These are phyloP conservation scores for Sisyra nigra DNA, from an alignment of 2,888 invertebrate genomes.

Conservation along the genomic window DNA sequence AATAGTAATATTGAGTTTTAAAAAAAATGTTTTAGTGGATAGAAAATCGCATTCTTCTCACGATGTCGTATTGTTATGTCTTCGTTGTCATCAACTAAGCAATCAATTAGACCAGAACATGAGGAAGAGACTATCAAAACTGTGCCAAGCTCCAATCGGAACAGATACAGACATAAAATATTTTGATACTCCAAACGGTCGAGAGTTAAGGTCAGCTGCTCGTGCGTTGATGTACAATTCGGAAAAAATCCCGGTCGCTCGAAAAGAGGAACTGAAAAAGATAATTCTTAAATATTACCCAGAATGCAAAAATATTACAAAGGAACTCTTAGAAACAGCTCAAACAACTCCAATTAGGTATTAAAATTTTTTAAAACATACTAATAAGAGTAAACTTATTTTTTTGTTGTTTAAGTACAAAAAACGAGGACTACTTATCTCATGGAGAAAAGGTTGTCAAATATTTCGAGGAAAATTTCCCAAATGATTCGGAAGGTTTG, in stretches of 20 bases:
- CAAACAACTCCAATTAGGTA: constrained; percentile 11
- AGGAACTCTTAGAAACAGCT: constrained; percentile 34
- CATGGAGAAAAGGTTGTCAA: constrained; percentile 44
- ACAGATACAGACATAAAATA: neutral
- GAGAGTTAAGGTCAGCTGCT: constrained; percentile 40
- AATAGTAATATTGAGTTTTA: neutral
- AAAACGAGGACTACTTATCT: constrained; percentile 31
- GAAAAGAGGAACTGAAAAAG: constrained; percentile 31
- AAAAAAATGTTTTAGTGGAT: constrained; percentile 28
- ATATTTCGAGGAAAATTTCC: constrained; percentile 29
- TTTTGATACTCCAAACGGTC: constrained; percentile 14
- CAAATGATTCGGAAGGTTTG: constrained; percentile 33
- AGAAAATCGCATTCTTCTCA: constrained; percentile 72
- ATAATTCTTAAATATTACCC: constrained; percentile 34
- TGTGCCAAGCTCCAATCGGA: constrained; percentile 49
- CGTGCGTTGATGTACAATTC: constrained; percentile 33
- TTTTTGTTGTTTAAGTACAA: constrained; percentile 22
- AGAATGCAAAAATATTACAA: constrained; percentile 25
- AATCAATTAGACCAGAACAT: constrained; percentile 44
- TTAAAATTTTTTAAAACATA: neutral
- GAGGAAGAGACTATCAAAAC: constrained; percentile 36
- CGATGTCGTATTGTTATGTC: constrained; percentile 60
- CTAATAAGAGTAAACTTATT: neutral
- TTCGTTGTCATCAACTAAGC: constrained; percentile 51
- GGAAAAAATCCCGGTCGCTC: constrained; percentile 31